Evolutionary conservation across 1,140 invertebrate species (phyloP), one percentile per base, ranked within the genome.

Genomic region (Tribolium madens): DNA sequence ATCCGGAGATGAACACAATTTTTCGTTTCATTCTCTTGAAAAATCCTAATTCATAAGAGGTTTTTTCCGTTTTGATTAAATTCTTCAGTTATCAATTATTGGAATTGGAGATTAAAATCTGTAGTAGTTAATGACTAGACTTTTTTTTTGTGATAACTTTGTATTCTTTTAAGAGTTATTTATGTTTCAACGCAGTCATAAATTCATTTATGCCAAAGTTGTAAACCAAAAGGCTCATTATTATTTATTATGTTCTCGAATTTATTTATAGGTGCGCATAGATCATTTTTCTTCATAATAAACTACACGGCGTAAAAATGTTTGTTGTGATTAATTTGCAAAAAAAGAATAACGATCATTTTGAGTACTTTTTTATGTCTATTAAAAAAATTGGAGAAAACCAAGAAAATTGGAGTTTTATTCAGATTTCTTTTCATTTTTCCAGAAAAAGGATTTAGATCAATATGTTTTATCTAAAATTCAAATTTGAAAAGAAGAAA

Each of bases 141-240:
- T n/a, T 64, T 64, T 57, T 33, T 15, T 36, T 36, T 7, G 57
- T 36, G 21, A 64, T 64, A 64, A 64, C 21, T 31, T 64, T 64
- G 12, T 64, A 64, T 64, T 64, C 57, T 64, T 64, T 31, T 64
- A 36, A n/a, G 57, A 21, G 57, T 64, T 64, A 64, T 64, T 64
- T 64, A 64, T 64, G 57, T 12, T 64, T 13, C 26, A 26, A 36
- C 10, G 26, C n/a, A 15, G 21, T 9, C 57, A 64, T 64, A 64
- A 64, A 64, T 64, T 64, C 57, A 64, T 64, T 64, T 64, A 36
- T 64, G 57, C 26, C 57, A 64, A 64, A 64, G 21, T 64, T 64
- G 9, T 64, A 64, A 64, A 33, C 57, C 57, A 15, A 64, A 64
- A 64, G 57, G 57, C n/a, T 64, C 57, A 64, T 64, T 64, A 31